Evolutionary conservation across 2,113 vertebrate genomes (phyloP), one percentile per base, ranked within the genome.

Genomic region (Pelecanoides urinatrix): DNA sequence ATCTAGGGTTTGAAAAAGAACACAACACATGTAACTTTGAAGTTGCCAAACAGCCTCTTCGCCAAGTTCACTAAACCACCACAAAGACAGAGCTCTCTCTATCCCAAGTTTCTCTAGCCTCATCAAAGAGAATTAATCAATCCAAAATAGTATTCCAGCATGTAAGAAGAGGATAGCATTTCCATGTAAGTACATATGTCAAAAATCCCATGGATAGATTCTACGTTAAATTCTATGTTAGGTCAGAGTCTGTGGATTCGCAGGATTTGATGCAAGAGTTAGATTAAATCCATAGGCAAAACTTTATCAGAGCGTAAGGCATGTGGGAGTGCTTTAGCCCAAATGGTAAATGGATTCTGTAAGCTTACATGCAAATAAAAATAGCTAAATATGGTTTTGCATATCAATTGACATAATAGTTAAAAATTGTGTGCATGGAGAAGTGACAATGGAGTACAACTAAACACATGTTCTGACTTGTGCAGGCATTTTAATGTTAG

Each of bases 111-210:
- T 80, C 88, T 77, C 63, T 36, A 92, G 72, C 91, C 82, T 86
- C 92, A 95, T 96, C 97, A 97, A 98, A 98, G 97, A 96, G 96
- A 95, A 97, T 95, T 97, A 97, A 98, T 96, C 96, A 95, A 92
- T 92, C 90, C 95, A 89, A 90, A 97, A 76, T 42, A 96, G 61
- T 95, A 90, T 92, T 97, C 86, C 80, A 86, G 56, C 94, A 94
- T 92, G 96, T 92, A 96, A 96, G 95, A 95, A 87, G 85, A 97
- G 87, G 90, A 87, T 23, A 91, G 71, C 90, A 93, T 92, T 95
- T 96, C 94, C 97, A 93, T 96, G 81, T 90, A 96, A 97, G 94
- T 94, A 79, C 93, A 92, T 87, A 88, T 71, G 91, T 80, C 78
- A 87, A 93, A 97, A 96, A 95, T 93, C 94, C 85, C 90, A 73